These are phyloP conservation scores for Theristicus caerulescens DNA, from an alignment of 2,113 vertebrate species.

Conservation along the genomic window DNA sequence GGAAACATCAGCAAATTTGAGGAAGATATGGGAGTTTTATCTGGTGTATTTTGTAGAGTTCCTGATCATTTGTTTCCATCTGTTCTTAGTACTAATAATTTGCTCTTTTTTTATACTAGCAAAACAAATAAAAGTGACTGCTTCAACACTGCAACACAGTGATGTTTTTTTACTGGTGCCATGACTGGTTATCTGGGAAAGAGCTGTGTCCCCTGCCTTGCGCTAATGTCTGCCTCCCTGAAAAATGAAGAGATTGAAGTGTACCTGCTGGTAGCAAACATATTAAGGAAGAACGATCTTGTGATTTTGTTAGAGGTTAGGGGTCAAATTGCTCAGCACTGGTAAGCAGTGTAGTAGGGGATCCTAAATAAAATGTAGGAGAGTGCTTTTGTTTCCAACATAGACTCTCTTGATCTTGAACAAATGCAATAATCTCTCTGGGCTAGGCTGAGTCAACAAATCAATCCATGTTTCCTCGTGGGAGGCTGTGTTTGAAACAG, in stretches of 20 bases:
- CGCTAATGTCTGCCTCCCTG: not conserved
- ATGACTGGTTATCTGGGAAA: not conserved
- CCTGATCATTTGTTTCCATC: not conserved
- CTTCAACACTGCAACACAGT: not conserved
- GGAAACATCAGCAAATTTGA: not conserved
- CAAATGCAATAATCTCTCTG: not conserved
- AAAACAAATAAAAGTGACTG: not conserved
- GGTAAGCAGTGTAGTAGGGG: not conserved
- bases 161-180: not conserved
- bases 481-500: not conserved
- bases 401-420: not conserved
- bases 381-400: not conserved
- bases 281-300: not conserved
- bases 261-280: not conserved
- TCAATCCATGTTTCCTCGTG: not conserved
- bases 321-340: not conserved
- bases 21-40: not conserved
- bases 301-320: not conserved
- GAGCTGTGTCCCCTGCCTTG: not conserved
- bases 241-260: not conserved
- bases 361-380: not conserved
- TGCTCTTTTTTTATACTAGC: not conserved
- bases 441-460: not conserved
- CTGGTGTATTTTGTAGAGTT: not conserved
- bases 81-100: not conserved